phyloP scores from a whole-genome alignment of 1,140 invertebrate species.

The Dryas iulia region DNA sequence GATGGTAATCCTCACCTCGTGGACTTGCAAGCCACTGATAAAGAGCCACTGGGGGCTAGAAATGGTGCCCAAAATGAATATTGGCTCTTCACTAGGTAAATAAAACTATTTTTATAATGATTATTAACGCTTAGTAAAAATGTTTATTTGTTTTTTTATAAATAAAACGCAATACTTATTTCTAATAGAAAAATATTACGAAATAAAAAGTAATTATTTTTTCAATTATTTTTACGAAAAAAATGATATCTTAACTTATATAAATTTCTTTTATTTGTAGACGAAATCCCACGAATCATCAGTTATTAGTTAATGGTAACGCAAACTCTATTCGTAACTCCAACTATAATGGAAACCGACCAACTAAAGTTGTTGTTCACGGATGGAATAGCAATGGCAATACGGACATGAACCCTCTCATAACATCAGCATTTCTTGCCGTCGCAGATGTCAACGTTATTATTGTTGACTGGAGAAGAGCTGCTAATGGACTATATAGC shows the following conservation, averaged over 20 bases:
- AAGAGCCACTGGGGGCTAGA: slow-evolving; percentile 24
- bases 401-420: slow-evolving; percentile 31
- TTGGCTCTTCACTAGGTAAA: slow-evolving; percentile 59
- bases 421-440: slow-evolving; percentile 64
- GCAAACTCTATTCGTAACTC: slow-evolving; percentile 43
- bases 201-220: no score
- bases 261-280: slow-evolving; percentile 37
- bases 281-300: slow-evolving; percentile 41
- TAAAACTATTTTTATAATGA: no score
- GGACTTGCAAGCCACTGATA: slow-evolving; percentile 43
- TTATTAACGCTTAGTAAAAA: no score
- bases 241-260: no score
- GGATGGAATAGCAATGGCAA: slow-evolving; percentile 53
- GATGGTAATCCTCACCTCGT: slow-evolving; percentile 44
- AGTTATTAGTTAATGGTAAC: slow-evolving; percentile 44
- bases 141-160: background rate
- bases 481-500: slow-evolving; percentile 71
- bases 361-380: slow-evolving; percentile 47
- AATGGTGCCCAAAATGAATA: slow-evolving; percentile 51
- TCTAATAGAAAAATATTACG: no score
- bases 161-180: no score
- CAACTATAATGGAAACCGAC: slow-evolving; percentile 43
- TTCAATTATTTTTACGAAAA: no score
- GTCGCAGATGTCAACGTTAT: slow-evolving; percentile 80
- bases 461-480: slow-evolving; percentile 64